phyloP scores from a whole-genome alignment of 2,888 invertebrate genomes.

The Lasioglossum marginatum region DNA sequence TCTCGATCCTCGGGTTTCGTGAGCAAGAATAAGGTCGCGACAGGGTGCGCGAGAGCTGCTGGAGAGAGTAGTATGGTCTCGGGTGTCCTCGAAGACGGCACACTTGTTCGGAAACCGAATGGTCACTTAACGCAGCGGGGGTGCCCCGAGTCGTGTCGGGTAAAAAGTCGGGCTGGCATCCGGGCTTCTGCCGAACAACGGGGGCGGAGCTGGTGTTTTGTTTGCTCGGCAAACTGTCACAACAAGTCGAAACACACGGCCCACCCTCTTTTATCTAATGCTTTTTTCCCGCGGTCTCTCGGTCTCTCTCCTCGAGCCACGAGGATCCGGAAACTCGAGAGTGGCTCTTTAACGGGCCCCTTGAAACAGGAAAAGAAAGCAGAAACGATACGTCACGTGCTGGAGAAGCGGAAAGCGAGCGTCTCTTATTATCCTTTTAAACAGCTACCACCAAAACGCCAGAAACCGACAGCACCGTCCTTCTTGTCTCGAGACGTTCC shows the following conservation, averaged over 20 bases:
- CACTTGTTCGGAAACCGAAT: slow-evolving; percentile 66
- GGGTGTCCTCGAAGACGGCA: slow-evolving; percentile 54
- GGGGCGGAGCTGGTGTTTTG: slow-evolving; percentile 72
- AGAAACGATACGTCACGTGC: slow-evolving; percentile 27
- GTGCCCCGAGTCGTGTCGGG: slow-evolving; percentile 45
- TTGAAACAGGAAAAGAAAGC: slow-evolving; percentile 6
- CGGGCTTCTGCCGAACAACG: slow-evolving; percentile 42
- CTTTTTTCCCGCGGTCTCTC: slow-evolving; percentile 30
- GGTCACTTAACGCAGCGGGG: slow-evolving; percentile 72
- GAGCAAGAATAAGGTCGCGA: slow-evolving; percentile 30
- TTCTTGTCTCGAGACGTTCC: not conserved
- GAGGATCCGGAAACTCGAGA: slow-evolving; percentile 69
- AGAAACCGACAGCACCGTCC: not conserved
- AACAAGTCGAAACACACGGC: slow-evolving; percentile 76
- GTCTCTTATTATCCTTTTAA: slow-evolving; percentile 6
- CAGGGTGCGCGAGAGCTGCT: slow-evolving; percentile 24
- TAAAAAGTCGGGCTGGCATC: slow-evolving; percentile 65
- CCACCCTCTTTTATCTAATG: slow-evolving; percentile 55
- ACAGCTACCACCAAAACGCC: not conserved
- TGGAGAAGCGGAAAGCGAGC: not conserved
- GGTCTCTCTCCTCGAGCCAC: slow-evolving; percentile 18
- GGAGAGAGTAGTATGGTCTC: slow-evolving; percentile 38
- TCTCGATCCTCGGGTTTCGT: not conserved
- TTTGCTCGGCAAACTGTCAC: slow-evolving; percentile 81
- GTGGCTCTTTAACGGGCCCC: slow-evolving; percentile 54